Percentiles rank a stretch among this genome's conserved stretches.
phyloP scores from a whole-genome alignment of 2,113 vertebrate species.

The Tychaedon coryphoeus region DNA sequence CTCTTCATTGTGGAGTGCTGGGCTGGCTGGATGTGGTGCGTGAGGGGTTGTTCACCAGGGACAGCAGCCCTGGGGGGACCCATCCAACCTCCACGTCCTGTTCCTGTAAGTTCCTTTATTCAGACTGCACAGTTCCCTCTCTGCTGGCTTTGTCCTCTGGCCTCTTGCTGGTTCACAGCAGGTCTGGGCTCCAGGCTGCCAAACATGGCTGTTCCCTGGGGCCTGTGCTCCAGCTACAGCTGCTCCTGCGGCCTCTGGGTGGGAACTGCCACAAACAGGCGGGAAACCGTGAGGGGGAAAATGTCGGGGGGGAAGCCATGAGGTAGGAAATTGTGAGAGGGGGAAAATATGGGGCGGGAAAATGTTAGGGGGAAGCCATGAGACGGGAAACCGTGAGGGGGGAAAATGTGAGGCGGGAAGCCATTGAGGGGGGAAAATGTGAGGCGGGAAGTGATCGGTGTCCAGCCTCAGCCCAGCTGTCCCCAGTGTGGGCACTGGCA shows the following conservation, averaged over 20 bases:
- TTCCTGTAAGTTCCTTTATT: neutral
- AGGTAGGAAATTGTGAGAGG: rapidly evolving
- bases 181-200: rapidly evolving
- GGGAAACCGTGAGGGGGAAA: rapidly evolving
- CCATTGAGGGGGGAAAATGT: rapidly evolving
- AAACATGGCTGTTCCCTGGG: rapidly evolving
- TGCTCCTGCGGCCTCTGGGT: neutral
- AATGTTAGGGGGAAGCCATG: rapidly evolving
- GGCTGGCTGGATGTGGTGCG: neutral
- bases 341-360: rapidly evolving
- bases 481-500: rapidly evolving
- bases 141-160: neutral
- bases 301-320: neutral
- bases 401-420: rapidly evolving
- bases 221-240: rapidly evolving
- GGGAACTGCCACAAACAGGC: rapidly evolving
- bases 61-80: neutral
- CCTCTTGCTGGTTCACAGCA: neutral
- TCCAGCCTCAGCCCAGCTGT: no score
- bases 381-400: rapidly evolving
- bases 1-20: neutral
- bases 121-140: neutral
- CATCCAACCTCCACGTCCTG: neutral
- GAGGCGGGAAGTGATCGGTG: rapidly evolving
- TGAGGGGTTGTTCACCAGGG: neutral